phyloP scores from a whole-genome alignment of 2,888 invertebrate species.

The Incurvaria masculella region DNA sequence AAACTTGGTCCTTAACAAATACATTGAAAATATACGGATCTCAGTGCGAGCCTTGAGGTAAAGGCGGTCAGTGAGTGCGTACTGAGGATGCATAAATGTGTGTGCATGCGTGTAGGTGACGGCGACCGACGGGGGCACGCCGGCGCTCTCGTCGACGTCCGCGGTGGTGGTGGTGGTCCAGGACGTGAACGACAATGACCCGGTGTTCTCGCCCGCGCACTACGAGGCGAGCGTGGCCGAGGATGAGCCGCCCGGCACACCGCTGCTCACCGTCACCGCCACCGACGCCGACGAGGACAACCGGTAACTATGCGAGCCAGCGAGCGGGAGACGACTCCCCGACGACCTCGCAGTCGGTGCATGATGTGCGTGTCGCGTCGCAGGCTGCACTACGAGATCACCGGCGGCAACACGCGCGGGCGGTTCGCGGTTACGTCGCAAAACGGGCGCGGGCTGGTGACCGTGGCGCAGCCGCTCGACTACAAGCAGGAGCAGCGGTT shows the following conservation, averaged over 20 bases:
- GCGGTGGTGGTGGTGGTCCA: constrained; percentile 86
- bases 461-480: constrained; percentile 87
- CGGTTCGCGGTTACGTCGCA: constrained; percentile 89
- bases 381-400: constrained; percentile 78
- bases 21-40: too few relatives aligned
- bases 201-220: constrained; percentile 88
- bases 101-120: too few relatives aligned
- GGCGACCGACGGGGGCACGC: constrained; percentile 83
- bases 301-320: constrained; percentile 28
- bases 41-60: too few relatives aligned
- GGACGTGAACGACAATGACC: constrained; percentile 96
- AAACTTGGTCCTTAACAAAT: too few relatives aligned
- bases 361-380: constrained; percentile 3
- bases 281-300: constrained; percentile 88
- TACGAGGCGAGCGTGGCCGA: constrained; percentile 91
- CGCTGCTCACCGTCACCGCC: constrained; percentile 84
- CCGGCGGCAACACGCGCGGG: constrained; percentile 79
- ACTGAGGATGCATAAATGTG: too few relatives aligned
- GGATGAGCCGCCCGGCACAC: constrained; percentile 86
- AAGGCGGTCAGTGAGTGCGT: too few relatives aligned
- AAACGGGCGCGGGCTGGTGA: constrained; percentile 81
- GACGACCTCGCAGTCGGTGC: background rate
- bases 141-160: constrained; percentile 81
- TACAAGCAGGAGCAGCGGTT: constrained; percentile 90
- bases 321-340: too few relatives aligned